These are phyloP conservation scores for Drosophila sordidula DNA, from an alignment of 2,888 invertebrate species.

Conservation along the genomic window DNA sequence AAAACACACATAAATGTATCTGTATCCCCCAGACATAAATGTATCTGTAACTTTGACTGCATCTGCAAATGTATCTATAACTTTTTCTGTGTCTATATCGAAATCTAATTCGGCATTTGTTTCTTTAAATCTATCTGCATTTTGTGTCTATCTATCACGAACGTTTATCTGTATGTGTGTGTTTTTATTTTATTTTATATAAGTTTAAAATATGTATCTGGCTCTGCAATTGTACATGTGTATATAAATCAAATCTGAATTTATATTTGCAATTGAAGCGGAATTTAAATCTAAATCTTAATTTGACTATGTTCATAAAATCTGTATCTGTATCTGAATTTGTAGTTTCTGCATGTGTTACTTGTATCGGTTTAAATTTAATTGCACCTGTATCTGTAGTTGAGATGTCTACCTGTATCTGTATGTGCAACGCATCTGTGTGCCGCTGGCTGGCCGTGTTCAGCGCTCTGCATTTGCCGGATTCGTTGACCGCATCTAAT, in stretches of 20 bases:
- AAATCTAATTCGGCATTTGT: conserved; percentile 16
- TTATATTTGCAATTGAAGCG: background rate
- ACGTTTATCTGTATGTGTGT: conserved; percentile 12
- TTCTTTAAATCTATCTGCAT: conserved; percentile 10
- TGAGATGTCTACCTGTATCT: background rate
- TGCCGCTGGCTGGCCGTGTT: too few species aligned
- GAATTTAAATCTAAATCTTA: background rate
- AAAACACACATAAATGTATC: too few species aligned
- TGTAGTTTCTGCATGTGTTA: background rate
- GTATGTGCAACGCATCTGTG: background rate
- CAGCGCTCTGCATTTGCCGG: conserved; percentile 15
- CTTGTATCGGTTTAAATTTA: background rate
- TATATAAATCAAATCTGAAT: background rate
- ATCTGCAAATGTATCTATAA: background rate
- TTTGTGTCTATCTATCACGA: background rate
- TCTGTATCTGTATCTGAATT: background rate
- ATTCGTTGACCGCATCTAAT: conserved; percentile 61
- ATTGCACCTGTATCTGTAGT: background rate
- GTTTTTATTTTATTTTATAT: background rate
- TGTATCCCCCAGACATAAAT: too few species aligned
- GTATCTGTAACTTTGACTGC: conserved; percentile 2
- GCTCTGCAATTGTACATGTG: background rate
- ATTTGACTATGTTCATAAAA: background rate
- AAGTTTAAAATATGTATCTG: background rate
- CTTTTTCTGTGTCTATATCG: conserved; percentile 5